These are phyloP conservation scores for Megalonaias nervosa DNA, from an alignment of 1,140 invertebrate species.

Conservation along the genomic window DNA sequence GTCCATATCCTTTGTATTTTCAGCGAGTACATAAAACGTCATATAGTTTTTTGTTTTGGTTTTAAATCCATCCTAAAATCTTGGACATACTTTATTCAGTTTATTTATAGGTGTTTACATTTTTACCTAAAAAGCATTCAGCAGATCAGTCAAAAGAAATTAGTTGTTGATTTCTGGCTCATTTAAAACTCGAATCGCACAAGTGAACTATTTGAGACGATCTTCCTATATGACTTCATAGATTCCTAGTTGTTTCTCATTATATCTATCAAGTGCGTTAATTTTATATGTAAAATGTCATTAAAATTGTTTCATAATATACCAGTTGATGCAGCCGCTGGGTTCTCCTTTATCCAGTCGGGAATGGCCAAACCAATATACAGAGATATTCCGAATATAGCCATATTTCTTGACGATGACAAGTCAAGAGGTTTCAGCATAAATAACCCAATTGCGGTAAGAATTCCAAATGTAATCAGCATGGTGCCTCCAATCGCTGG, in stretches of 20 bases:
- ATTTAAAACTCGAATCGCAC: neutral
- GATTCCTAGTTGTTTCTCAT: neutral
- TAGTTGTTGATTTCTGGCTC: neutral
- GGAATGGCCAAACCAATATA: constrained; percentile 87
- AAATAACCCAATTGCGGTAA: constrained; percentile 72
- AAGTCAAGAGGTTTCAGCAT: constrained; percentile 87
- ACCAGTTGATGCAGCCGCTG: constrained; percentile 80
- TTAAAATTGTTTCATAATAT: neutral
- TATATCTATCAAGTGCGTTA: neutral
- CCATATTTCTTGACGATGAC: constrained; percentile 86
- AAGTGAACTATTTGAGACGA: neutral
- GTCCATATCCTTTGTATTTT: neutral
- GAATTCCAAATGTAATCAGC: constrained; percentile 83
- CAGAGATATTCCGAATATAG: constrained; percentile 88
- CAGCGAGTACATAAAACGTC: neutral
- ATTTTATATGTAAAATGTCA: no score
- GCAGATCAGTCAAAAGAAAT: neutral
- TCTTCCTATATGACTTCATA: neutral
- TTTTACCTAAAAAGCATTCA: no score
- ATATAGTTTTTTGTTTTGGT: constrained; percentile 77
- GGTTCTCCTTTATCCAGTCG: constrained; percentile 77
- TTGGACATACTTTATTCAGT: neutral
- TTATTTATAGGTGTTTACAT: no score
- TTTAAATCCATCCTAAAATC: constrained; percentile 48
- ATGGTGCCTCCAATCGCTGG: constrained; percentile 90